Evolutionary conservation across 2,113 vertebrate genomes (phyloP).

Genomic region (Typhlomys cinereus): DNA sequence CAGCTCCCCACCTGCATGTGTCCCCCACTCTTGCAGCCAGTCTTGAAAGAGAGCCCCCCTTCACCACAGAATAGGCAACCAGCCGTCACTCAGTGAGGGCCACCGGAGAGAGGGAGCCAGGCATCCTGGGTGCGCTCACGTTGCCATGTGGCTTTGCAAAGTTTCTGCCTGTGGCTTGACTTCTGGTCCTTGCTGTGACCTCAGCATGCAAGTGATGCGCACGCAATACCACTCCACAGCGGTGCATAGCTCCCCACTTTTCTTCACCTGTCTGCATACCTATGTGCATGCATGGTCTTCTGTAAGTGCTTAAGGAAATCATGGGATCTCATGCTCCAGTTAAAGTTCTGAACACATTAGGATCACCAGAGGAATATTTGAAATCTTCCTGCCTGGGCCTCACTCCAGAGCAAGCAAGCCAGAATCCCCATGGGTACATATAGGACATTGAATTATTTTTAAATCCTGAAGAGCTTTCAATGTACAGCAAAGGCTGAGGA

Average conservation of each 20-base stretch:
- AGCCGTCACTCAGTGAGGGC: not conserved
- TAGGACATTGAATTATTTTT: not conserved
- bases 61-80: not conserved
- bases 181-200: not conserved
- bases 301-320: not conserved
- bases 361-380: not conserved
- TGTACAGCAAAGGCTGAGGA: not conserved
- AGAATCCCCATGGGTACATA: not conserved
- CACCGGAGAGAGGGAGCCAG: not conserved
- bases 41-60: slow-evolving; percentile 17
- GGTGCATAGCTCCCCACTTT: not conserved
- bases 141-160: not conserved
- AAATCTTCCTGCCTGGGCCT: not conserved
- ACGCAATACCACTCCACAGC: not conserved
- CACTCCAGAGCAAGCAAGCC: not conserved
- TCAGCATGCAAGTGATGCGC: not conserved
- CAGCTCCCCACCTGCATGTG: slow-evolving; percentile 31
- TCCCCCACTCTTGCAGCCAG: not conserved
- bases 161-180: not conserved
- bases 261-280: not conserved
- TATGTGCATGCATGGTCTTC: not conserved
- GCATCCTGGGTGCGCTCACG: not conserved
- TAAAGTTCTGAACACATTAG: not conserved
- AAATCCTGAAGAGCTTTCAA: not conserved
- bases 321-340: too few relatives aligned